Base-by-base conservation (phyloP, 2,113 vertebrate genomes). In the Montifringilla adamsi region DNA sequence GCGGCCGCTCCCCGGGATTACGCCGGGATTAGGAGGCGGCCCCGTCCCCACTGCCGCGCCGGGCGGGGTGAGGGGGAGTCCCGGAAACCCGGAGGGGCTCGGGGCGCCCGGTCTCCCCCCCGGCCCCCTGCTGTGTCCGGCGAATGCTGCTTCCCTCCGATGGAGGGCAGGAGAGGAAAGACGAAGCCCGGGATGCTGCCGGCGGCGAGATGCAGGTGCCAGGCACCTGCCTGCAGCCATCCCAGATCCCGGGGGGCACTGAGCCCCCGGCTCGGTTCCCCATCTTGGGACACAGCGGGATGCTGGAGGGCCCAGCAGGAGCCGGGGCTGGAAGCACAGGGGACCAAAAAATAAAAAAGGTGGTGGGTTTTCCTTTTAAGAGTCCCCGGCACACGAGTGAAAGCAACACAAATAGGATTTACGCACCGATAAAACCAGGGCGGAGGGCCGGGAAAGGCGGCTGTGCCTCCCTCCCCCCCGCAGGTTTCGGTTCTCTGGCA, bases 91-190 rank as follows among this genome's bases (percentile, higher is more conserved):
- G 11, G 50, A n/a, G 28, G 30, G 19, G 6, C 5, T 68, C 9
- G 10, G 41, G 46, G 30, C 6, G 6, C 5, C 18, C 6, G 30
- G 9, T 76, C 14, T 26, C 3, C 30, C 5, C 35, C 30, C 9
- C 2, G 24, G 13, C 2, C 30, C 70, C 52, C 2, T 41, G 31
- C 75, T 47, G 26, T 7, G 41, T 41, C 49, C 82, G 59, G 56
- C 13, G 23, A 55, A 46, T 39, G 95, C 96, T 83, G 92, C 89
- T 75, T 30, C 88, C 96, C 97, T 98, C 98, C 98, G 96, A 97
- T 95, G 98, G 97, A 97, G 97, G 94, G 98, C 98, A 98, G 98
- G 94, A 98, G 98, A 98, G 98, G 97, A 98, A 97, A 98, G 97
- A 97, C 41, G 46, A 93, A 97, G 4, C 20, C 47, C 37, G 33